Evolutionary conservation across 2,113 vertebrate genomes (phyloP), one percentile per base, ranked within the genome.

Genomic region (Hassar affinis): DNA sequence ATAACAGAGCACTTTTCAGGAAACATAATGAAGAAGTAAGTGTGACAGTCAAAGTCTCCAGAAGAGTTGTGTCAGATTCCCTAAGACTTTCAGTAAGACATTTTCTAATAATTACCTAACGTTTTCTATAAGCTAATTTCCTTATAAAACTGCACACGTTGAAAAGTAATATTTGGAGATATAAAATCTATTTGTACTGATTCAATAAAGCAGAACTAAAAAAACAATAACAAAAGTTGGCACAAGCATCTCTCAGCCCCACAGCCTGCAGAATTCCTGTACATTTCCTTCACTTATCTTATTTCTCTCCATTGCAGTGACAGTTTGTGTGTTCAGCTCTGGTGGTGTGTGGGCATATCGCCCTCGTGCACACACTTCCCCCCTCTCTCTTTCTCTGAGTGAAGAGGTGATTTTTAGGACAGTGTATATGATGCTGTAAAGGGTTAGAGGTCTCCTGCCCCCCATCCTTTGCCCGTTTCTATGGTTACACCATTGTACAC

Each of bases 361-460:
- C n/a, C 20, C 54, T 42, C 69, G 75, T 25, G 25, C 35, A 51
- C 22, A 49, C 35, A 38, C n/a, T 47, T 62, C 18, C 7, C 38
- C 51, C n/a, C n/a, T 33, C 68, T 69, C 49, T 27, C n/a, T 45
- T 68, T 52, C 51, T 77, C 30, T 35, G 2, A 59, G 18, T 71
- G 57, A 74, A 79, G 12, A 78, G 74, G 22, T 11, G 6, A 30
- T 49, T 78, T 25, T 69, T 17, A 72, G 51, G 59, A 80, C 30
- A 71, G 62, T 77, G 62, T 38, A 33, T 80, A 66, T 79, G 59
- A 81, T 59, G 75, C 54, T 57, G 38, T 77, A 77, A 57, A 8
- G 87, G 85, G 90, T 89, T 59, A 89, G 87, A 90, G 85, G 88
- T 51, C 22, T 57, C 30, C 22, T 30, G 74, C 83, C 87, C 87